Base-by-base conservation (phyloP, 2,797 vertebrate species). In the Spinibarbus caldwelli region DNA sequence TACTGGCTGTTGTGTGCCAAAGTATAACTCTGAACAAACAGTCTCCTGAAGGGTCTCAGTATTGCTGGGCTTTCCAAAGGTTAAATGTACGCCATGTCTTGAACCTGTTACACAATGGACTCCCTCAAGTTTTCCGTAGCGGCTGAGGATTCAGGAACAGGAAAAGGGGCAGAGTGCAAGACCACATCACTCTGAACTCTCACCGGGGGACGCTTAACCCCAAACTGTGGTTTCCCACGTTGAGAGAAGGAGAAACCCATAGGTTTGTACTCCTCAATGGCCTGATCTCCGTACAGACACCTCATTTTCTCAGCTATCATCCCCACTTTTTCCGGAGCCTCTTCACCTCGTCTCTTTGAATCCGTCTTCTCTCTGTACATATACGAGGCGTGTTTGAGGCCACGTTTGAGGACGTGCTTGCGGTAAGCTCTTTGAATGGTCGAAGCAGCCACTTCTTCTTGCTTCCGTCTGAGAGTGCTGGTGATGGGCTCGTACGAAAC, bases 401-500 rank as follows among this genome's bases (percentile, higher is more conserved):
- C 94, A 6, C 96, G 93, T 88, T 92, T 92, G 34, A 97, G 93
- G 5, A 97, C 92, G 83, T 97, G 96, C 81, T 95, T 95, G 79
- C 97, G 94, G 92, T 96, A 99, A 0, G 96, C 96, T 86, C 95
- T 94, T 90, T 99, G 98, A 93, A 99, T 99, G 88, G 96, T 95
- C 0, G 76, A 89, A 0, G 96, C 97, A 0, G 97, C 96, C 12
- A 98, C 95, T 52, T 99, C 98, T 87, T 99, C 97, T 0, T 97
- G 97, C 80, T 98, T 99, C 79, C 96, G 95, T 80, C 95, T 95
- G 87, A 99, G 92, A 7, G 98, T 99, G 89, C 94, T 98, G 90
- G 96, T 97, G 92, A 99, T 98, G 88, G 98, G 98, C 84, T 99
- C 97, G 0, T 98, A 97, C 0, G 96, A 97, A 45, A 96, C 97